These are phyloP conservation scores for Sphaerophoria taeniata DNA, from an alignment of 2,888 invertebrate species.

Conservation along the genomic window DNA sequence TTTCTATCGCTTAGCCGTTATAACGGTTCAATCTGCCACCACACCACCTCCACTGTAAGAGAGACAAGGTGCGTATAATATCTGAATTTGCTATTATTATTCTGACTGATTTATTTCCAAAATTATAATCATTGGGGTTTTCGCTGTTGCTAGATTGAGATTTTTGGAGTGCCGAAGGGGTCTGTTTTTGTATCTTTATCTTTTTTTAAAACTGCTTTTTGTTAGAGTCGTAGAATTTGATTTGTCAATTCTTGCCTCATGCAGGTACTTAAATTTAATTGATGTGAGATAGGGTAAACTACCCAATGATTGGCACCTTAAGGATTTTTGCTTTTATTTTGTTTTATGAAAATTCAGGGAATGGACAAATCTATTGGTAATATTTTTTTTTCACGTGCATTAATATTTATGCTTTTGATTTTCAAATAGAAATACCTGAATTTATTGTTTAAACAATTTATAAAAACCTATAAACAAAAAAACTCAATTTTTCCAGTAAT, in stretches of 20 bases:
- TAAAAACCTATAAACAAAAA: too few species aligned
- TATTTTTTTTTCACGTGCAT: too few species aligned
- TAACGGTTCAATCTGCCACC: constrained; percentile 52
- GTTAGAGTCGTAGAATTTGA: constrained; percentile 55
- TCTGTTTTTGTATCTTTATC: background rate
- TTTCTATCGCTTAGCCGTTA: constrained; percentile 73
- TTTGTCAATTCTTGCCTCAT: constrained; percentile 58
- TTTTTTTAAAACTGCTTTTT: background rate
- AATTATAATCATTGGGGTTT: constrained; percentile 70
- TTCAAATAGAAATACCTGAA: too few species aligned
- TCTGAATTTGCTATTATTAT: too few species aligned
- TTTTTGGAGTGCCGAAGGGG: background rate
- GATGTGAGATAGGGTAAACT: constrained; percentile 61
- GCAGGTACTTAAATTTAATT: constrained; percentile 52
- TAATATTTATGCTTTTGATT: too few species aligned
- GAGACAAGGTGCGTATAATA: too few species aligned
- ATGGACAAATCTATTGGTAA: too few species aligned
- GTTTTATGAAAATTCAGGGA: too few species aligned
- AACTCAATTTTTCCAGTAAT: too few species aligned
- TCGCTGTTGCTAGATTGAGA: constrained; percentile 17
- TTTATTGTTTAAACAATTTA: too few species aligned
- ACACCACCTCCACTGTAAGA: background rate
- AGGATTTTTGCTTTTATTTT: too few species aligned
- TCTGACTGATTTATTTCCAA: constrained; percentile 66
- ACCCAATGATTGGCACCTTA: too few species aligned